phyloP scores from a whole-genome alignment of 2,888 invertebrate genomes.

The Palloptera scutellata region DNA sequence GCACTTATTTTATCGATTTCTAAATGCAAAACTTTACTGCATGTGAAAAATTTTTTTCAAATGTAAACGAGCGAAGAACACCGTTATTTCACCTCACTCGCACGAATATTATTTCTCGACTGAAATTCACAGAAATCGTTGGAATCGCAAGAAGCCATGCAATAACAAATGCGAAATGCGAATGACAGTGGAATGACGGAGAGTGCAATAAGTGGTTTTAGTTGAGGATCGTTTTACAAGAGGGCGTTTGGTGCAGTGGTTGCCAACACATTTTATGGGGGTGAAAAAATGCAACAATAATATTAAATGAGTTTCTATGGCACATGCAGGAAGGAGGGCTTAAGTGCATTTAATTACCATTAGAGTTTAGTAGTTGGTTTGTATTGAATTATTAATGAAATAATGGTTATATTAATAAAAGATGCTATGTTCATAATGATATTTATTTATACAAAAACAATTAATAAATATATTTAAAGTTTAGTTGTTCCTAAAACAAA shows the following conservation, averaged over 20 bases:
- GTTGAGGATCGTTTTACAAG: slow-evolving; percentile 18
- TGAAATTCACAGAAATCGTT: slow-evolving; percentile 38
- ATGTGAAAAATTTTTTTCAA: background rate
- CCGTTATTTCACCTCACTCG: slow-evolving; percentile 29
- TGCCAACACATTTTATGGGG: background rate
- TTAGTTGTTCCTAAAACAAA: too few species aligned
- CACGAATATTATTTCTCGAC: slow-evolving; percentile 41
- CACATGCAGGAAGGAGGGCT: too few species aligned
- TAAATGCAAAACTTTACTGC: slow-evolving; percentile 4
- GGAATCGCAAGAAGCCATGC: slow-evolving; percentile 22
- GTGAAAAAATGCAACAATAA: too few species aligned
- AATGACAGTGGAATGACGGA: slow-evolving; percentile 37
- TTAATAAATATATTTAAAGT: too few species aligned
- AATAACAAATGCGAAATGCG: slow-evolving; percentile 20
- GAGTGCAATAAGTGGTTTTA: background rate
- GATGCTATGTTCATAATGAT: too few species aligned
- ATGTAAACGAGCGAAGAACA: slow-evolving; percentile 5
- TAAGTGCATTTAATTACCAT: too few species aligned
- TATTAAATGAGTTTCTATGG: too few species aligned
- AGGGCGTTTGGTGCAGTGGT: background rate
- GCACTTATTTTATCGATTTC: slow-evolving; percentile 1
- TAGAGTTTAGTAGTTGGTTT: too few species aligned
- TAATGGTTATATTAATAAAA: too few species aligned
- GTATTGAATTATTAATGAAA: too few species aligned
- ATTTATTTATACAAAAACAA: too few species aligned